These are phyloP conservation scores for Platanista minor DNA, from an alignment of 2,113 vertebrate species.

Conservation along the genomic window DNA sequence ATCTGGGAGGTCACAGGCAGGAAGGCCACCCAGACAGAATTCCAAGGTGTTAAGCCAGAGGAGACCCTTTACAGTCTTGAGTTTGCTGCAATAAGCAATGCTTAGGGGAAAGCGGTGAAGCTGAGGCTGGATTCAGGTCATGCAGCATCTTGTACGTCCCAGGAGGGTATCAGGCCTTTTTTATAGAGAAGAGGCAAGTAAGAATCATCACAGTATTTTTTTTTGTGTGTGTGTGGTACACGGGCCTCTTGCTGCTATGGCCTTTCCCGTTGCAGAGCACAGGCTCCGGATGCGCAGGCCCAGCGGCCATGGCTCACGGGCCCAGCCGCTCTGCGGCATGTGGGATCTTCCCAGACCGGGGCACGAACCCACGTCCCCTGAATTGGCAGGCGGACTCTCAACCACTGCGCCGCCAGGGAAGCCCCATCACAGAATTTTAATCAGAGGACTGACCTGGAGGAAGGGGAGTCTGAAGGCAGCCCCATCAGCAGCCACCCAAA, in stretches of 20 bases:
- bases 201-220: background rate
- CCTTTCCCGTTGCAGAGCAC: no score
- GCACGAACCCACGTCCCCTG: no score
- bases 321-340: no score
- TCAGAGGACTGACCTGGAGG: no score
- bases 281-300: no score
- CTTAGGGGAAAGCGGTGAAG: rapidly evolving
- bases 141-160: rapidly evolving
- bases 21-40: background rate
- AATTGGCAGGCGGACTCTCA: no score
- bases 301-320: no score
- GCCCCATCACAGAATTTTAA: background rate
- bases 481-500: rapidly evolving
- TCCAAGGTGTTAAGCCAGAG: background rate
- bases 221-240: no score
- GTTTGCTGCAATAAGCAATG: background rate
- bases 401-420: no score
- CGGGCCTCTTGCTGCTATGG: no score
- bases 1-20: background rate
- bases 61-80: background rate
- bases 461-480: rapidly evolving
- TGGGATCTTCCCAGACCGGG: no score
- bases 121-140: background rate
- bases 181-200: background rate
- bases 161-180: background rate